A percentile compares a stretch with the other conserved stretches of the same genome.
Conservation (phyloP, 2,797 vertebrate species). For the Sebastiscus albofasciatus region DNA sequence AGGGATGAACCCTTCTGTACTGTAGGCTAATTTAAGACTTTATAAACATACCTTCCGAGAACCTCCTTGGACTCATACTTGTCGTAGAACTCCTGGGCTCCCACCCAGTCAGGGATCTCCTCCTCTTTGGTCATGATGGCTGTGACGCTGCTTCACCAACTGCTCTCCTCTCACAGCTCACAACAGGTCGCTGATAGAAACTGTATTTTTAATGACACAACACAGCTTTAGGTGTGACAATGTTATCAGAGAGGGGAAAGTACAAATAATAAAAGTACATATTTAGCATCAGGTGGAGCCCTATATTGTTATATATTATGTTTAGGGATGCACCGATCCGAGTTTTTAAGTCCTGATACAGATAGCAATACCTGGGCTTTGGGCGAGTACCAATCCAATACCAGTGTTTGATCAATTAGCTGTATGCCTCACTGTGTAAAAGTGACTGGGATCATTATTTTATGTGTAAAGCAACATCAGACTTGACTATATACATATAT, state of each 20-base stretch:
- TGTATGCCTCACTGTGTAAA: no score
- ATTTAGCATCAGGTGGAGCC: neutral
- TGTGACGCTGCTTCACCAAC: slow-evolving; percentile 26
- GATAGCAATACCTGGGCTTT: no score
- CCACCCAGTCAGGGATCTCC: slow-evolving; percentile 89
- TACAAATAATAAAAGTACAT: neutral
- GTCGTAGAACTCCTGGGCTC: slow-evolving; percentile 93
- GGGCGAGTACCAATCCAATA: no score
- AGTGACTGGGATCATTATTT: no score
- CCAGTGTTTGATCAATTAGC: no score
- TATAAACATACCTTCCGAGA: slow-evolving; percentile 89
- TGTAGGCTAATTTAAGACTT: neutral
- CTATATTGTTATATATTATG: neutral
- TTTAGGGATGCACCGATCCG: no score
- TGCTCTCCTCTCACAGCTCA: slow-evolving; percentile 28
- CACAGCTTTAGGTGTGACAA: neutral
- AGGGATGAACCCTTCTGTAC: fast-evolving
- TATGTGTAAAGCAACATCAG: no score
- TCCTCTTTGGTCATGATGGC: slow-evolving; percentile 91
- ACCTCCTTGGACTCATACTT: slow-evolving; percentile 97
- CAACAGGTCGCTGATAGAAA: slow-evolving; percentile 28
- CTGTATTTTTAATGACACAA: neutral
- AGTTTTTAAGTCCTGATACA: no score
- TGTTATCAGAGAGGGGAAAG: neutral
- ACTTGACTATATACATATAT: no score